Evolutionary conservation across 2,888 invertebrate genomes (phyloP).

Genomic region (Monoplex corrugatus): DNA sequence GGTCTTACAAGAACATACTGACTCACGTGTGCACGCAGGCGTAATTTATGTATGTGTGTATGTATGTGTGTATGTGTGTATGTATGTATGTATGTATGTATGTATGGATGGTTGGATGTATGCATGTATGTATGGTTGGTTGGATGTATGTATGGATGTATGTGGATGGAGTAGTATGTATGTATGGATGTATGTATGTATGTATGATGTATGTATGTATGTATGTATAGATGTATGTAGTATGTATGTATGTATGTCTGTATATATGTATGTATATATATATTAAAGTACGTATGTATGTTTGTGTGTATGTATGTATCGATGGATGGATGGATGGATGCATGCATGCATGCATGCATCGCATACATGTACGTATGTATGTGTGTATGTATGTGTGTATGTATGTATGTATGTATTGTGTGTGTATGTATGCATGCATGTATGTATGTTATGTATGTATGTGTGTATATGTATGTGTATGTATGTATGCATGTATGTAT

Average conservation of each 20-base stretch:
- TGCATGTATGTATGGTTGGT: slow-evolving; percentile 14
- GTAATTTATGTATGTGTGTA: not conserved
- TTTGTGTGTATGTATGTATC: no score
- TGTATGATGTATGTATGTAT: not conserved
- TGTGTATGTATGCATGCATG: no score
- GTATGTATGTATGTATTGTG: not conserved
- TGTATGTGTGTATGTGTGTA: slow-evolving; percentile 37
- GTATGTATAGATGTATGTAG: no score
- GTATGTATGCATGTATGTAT: slow-evolving; percentile 11
- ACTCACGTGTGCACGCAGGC: no score
- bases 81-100: slow-evolving; percentile 46
- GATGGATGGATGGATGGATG: no score
- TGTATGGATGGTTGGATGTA: slow-evolving; percentile 37
- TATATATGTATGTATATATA: not conserved
- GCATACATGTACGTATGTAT: slow-evolving; percentile 12
- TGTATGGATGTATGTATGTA: not conserved
- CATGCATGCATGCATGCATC: no score
- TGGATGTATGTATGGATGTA: not conserved
- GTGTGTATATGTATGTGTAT: not conserved
- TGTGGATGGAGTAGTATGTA: no score
- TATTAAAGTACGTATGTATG: not conserved
- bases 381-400: not conserved
- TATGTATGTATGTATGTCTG: not conserved
- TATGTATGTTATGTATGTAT: not conserved
- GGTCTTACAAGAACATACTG: no score